phyloP scores from a whole-genome alignment of 1,140 invertebrate genomes.

The Macrobrachium nipponense region DNA sequence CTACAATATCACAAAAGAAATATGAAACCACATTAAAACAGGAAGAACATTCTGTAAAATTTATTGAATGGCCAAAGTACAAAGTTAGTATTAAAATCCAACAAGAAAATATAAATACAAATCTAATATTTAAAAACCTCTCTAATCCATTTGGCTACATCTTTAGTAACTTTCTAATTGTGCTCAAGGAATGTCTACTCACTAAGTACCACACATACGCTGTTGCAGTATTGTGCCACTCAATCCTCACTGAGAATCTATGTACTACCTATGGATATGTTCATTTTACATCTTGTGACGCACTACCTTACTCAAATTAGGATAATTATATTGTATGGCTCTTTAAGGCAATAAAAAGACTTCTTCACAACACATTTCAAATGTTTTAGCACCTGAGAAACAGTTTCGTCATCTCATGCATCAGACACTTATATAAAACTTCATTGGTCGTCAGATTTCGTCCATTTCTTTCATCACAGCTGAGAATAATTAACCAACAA shows the following conservation, averaged over 20 bases:
- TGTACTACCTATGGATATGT: too few species aligned
- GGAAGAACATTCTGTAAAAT: neutral
- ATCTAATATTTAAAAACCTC: conserved; percentile 9
- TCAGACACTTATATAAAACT: too few species aligned
- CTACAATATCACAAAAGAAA: neutral
- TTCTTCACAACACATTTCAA: too few species aligned
- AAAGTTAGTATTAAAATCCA: conserved; percentile 41
- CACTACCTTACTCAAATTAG: too few species aligned
- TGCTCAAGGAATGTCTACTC: conserved; percentile 10
- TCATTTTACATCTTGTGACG: too few species aligned
- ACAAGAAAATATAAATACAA: conserved; percentile 41
- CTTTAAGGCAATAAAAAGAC: too few species aligned
- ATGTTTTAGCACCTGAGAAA: too few species aligned
- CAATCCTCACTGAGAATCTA: neutral
- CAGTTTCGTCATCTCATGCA: too few species aligned
- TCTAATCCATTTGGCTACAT: neutral
- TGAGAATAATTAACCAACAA: too few species aligned
- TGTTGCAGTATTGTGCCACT: neutral
- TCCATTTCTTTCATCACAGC: too few species aligned
- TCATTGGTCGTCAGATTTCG: too few species aligned
- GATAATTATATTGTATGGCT: too few species aligned
- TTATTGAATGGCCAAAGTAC: neutral
- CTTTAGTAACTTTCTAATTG: neutral
- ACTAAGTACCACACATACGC: conserved; percentile 3
- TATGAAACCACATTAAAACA: neutral